Evolutionary conservation across 2,113 vertebrate genomes (phyloP).

Genomic region (Gopherus flavomarginatus): DNA sequence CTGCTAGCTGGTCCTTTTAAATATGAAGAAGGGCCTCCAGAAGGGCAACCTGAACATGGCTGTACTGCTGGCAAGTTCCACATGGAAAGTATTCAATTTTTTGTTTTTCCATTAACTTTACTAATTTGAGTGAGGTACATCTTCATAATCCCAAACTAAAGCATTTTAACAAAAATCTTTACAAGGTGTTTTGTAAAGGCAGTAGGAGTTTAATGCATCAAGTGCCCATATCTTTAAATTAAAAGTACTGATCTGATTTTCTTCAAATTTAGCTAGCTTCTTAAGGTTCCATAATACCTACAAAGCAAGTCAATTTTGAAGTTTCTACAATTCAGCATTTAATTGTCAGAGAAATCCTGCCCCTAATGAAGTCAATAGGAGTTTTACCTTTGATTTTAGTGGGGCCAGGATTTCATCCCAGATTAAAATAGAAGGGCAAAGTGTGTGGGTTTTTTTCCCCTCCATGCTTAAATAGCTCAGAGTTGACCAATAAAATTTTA

Average conservation of each 20-base stretch:
- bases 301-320: neutral
- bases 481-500: neutral
- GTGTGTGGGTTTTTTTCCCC: neutral
- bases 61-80: neutral
- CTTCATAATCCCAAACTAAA: neutral
- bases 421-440: neutral
- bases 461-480: neutral
- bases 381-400: neutral
- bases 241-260: neutral
- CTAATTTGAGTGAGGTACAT: neutral
- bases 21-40: neutral
- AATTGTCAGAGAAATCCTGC: neutral
- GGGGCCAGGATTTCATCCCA: neutral
- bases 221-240: neutral
- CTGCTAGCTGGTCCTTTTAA: neutral
- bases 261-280: neutral
- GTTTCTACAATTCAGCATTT: neutral
- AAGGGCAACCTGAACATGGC: neutral
- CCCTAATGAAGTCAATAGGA: neutral
- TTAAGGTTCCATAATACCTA: neutral
- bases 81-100: neutral
- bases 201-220: neutral
- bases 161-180: neutral
- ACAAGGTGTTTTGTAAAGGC: neutral
- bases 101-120: neutral